Conservation (phyloP, 2,113 vertebrate genomes). For the Pipra filicauda region DNA sequence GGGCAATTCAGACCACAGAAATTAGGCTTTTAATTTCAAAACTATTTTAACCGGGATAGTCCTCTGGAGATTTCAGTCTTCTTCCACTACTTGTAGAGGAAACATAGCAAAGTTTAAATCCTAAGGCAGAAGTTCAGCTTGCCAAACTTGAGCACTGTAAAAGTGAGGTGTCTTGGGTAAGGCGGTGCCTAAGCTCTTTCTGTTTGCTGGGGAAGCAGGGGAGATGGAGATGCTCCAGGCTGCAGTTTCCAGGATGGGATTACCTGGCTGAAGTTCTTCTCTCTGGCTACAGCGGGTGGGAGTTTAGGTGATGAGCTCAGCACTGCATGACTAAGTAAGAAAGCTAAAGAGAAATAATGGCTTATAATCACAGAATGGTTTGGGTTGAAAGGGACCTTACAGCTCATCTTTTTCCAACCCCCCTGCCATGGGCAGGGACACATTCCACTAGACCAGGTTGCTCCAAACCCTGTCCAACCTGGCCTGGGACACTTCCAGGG, state of each 20-base stretch:
- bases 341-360: background rate
- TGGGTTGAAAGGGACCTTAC: background rate
- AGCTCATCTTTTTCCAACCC: accelerated
- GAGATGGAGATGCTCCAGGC: background rate
- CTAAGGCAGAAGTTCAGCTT: background rate
- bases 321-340: background rate
- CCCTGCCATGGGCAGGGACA: background rate
- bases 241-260: background rate
- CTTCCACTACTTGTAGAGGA: background rate
- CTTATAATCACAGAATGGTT: background rate
- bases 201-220: background rate
- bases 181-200: background rate
- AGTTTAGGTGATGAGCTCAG: background rate
- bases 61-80: background rate
- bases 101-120: accelerated
- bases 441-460: accelerated
- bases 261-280: background rate
- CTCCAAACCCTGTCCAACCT: background rate
- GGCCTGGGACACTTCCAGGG: background rate
- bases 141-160: background rate
- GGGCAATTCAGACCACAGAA: background rate
- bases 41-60: background rate
- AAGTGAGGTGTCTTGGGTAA: background rate
- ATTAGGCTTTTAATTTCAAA: background rate
- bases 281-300: background rate